A percentile compares a stretch with the other conserved stretches of the same genome.
Conservation (phyloP, 2,113 vertebrate species). For the Strix aluco region DNA sequence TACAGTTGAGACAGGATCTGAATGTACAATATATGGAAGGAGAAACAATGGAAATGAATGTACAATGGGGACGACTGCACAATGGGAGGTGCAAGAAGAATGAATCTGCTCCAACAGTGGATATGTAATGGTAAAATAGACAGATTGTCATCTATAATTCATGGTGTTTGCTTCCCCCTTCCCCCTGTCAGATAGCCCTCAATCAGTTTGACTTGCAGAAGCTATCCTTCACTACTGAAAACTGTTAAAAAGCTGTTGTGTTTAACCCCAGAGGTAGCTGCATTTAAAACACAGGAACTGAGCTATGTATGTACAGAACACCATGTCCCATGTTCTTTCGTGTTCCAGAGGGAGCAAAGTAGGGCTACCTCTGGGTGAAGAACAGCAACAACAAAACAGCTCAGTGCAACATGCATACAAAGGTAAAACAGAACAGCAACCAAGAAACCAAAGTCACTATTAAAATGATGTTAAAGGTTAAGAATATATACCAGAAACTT, state of each 20-base stretch:
- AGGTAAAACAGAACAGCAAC: neutral
- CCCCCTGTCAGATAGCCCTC: conserved; percentile 51
- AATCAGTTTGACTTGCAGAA: conserved; percentile 45
- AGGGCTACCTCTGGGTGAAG: neutral
- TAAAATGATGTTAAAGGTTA: neutral
- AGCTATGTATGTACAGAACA: neutral
- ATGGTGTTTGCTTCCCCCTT: conserved; percentile 42
- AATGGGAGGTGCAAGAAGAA: conserved; percentile 29
- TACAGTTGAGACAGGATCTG: conserved; percentile 38
- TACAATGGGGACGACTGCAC: neutral
- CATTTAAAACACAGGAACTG: neutral
- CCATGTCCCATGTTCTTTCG: neutral
- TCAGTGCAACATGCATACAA: accelerated
- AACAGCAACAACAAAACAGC: neutral
- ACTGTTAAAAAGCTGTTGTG: neutral
- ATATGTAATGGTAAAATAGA: conserved; percentile 36
- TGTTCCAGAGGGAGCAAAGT: neutral
- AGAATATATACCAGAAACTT: neutral
- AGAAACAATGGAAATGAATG: conserved; percentile 50
- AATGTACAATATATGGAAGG: conserved; percentile 24
- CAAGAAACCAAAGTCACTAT: neutral
- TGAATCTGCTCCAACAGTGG: conserved; percentile 23
- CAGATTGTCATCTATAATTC: conserved; percentile 52
- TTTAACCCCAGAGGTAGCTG: conserved; percentile 8
- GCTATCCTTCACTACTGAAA: conserved; percentile 1